These are phyloP conservation scores for Galerucella pusilla DNA, from an alignment of 2,888 invertebrate species.

Conservation along the genomic window DNA sequence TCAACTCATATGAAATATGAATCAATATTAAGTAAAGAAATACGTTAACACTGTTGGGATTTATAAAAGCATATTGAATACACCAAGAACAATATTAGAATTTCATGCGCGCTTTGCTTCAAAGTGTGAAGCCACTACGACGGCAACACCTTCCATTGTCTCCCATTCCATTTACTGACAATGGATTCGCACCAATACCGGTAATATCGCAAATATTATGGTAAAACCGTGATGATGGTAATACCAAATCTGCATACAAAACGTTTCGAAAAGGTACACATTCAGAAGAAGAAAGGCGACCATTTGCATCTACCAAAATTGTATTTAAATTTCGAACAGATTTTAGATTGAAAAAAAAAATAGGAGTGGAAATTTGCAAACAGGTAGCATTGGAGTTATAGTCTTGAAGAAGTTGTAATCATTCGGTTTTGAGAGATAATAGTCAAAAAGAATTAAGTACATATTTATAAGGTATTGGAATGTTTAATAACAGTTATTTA, in stretches of 20 bases:
- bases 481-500: no score
- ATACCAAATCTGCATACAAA: conserved; percentile 59
- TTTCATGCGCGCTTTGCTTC: conserved; percentile 22
- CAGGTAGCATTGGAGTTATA: conserved; percentile 51
- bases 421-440: neutral
- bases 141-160: conserved; percentile 60
- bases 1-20: neutral
- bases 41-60: neutral
- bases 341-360: conserved; percentile 53
- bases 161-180: conserved; percentile 52
- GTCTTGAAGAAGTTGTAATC: conserved; percentile 7
- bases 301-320: conserved; percentile 62
- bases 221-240: conserved; percentile 52
- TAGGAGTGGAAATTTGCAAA: conserved; percentile 55
- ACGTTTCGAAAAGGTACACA: conserved; percentile 52
- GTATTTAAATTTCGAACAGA: conserved; percentile 61
- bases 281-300: conserved; percentile 50
- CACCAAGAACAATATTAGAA: conserved; percentile 35
- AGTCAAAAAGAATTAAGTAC: neutral
- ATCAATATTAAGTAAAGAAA: no score
- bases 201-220: conserved; percentile 60
- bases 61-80: conserved; percentile 12
- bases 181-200: conserved; percentile 50
- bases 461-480: neutral
- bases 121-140: conserved; percentile 44